A percentile compares a stretch with the other conserved stretches of the same genome.
These are phyloP conservation scores for Tarsius wallacei DNA, from an alignment of 2,797 vertebrate species.

Conservation along the genomic window DNA sequence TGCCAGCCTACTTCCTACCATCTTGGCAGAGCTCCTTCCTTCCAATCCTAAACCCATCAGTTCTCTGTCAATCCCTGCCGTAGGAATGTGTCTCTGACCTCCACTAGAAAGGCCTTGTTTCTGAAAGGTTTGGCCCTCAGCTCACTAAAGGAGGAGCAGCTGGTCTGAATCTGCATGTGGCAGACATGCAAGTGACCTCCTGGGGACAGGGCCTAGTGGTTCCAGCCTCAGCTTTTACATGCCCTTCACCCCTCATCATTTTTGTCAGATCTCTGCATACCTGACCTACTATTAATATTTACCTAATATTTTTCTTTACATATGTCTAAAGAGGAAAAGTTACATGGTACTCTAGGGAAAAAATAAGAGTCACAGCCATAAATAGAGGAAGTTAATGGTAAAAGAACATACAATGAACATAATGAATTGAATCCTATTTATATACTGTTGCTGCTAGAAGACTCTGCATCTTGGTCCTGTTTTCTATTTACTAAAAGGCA, in stretches of 20 bases:
- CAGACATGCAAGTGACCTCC: neutral
- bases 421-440: neutral
- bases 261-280: neutral
- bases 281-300: neutral
- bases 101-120: neutral
- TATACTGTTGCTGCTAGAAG: neutral
- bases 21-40: neutral
- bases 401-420: neutral
- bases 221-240: neutral
- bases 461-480: neutral
- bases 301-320: slow-evolving; percentile 8
- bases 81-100: neutral
- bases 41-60: neutral
- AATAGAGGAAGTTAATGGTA: neutral
- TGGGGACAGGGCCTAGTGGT: neutral
- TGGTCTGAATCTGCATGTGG: neutral
- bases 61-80: neutral
- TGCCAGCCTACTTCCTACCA: neutral
- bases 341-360: neutral
- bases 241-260: neutral
- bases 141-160: neutral
- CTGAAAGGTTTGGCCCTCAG: neutral
- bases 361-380: neutral
- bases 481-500: neutral
- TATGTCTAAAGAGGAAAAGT: neutral